These are phyloP conservation scores for Vulpes vulpes DNA, from an alignment of 2,113 vertebrate species.

Conservation along the genomic window DNA sequence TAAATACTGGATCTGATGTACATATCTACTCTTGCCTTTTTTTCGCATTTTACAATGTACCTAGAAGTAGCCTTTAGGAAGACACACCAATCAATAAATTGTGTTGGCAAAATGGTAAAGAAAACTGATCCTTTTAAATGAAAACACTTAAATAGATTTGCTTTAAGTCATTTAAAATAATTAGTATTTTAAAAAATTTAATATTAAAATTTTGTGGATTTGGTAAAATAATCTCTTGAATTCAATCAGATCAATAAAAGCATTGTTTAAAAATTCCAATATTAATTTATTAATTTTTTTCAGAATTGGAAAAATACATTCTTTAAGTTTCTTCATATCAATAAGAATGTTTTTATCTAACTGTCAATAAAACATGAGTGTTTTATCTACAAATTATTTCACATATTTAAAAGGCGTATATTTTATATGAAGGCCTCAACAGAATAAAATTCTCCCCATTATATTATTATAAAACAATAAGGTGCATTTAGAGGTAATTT, in stretches of 20 bases:
- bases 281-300: background rate
- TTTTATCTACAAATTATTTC: background rate
- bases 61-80: background rate
- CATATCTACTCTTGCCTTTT: background rate
- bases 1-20: background rate
- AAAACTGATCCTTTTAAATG: background rate
- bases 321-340: background rate
- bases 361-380: background rate
- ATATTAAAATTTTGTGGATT: background rate
- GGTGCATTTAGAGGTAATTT: background rate
- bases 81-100: background rate
- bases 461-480: constrained; percentile 28
- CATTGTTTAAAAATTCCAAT: background rate
- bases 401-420: background rate
- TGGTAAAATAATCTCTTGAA: background rate
- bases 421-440: background rate
- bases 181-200: background rate
- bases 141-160: background rate
- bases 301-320: background rate
- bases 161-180: background rate
- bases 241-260: background rate
- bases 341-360: background rate
- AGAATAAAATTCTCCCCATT: background rate
- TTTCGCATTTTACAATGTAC: background rate
- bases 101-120: background rate